A percentile compares a stretch with the other conserved stretches of the same genome.
Conservation (phyloP, 1,140 invertebrate species). For the Eumaeus atala region DNA sequence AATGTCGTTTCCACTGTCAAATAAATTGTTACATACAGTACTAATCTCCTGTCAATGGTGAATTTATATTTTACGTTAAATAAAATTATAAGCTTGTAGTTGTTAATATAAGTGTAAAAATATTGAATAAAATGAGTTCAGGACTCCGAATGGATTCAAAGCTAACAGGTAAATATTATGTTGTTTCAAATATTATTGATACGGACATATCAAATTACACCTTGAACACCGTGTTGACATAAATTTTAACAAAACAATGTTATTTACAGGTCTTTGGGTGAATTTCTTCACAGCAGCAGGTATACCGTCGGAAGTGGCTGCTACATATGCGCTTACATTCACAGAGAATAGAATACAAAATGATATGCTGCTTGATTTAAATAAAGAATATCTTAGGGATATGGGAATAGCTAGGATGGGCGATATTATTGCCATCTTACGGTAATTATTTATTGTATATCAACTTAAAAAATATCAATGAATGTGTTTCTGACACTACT, state of each 20-base stretch:
- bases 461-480: too few species aligned
- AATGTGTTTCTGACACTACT: too few species aligned
- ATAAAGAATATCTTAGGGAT: slow-evolving; percentile 86
- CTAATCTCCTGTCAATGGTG: too few species aligned
- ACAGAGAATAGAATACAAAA: slow-evolving; percentile 86
- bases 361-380: slow-evolving; percentile 87
- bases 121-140: slow-evolving; percentile 27
- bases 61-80: too few species aligned
- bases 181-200: not conserved
- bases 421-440: slow-evolving; percentile 87
- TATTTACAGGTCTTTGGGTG: slow-evolving; percentile 77
- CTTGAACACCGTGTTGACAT: not conserved
- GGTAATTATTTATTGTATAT: slow-evolving; percentile 44
- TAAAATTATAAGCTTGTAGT: too few species aligned
- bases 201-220: not conserved
- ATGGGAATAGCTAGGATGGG: slow-evolving; percentile 90
- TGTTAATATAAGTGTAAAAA: too few species aligned
- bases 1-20: too few species aligned
- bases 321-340: slow-evolving; percentile 88
- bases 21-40: too few species aligned
- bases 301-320: slow-evolving; percentile 82
- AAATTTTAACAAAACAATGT: not conserved
- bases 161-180: slow-evolving; percentile 37
- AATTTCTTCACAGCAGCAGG: slow-evolving; percentile 87
- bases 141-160: slow-evolving; percentile 48